phyloP scores from a whole-genome alignment of 2,797 vertebrate species.

The Sparus aurata region DNA sequence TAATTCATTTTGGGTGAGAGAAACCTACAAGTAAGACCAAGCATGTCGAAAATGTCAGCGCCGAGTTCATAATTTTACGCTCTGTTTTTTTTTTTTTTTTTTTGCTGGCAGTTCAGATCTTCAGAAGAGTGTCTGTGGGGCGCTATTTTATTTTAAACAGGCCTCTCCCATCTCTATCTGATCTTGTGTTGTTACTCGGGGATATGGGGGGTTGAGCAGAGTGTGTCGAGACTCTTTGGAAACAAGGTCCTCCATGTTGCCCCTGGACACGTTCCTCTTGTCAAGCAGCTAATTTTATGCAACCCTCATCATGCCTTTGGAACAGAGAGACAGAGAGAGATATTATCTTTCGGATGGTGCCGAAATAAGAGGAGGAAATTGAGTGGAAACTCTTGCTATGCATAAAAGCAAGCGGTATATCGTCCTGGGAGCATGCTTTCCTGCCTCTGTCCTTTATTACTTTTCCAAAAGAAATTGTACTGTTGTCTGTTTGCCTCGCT shows the following conservation, averaged over 20 bases:
- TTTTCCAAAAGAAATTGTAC: conserved; percentile 55
- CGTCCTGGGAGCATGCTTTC: conserved; percentile 68
- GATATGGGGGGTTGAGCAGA: conserved; percentile 67
- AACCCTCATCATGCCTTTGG: conserved; percentile 76
- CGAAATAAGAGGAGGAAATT: conserved; percentile 77
- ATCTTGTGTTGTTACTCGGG: conserved; percentile 75
- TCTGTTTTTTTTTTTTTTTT: conserved; percentile 24
- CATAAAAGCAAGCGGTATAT: conserved; percentile 65
- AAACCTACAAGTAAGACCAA: conserved; percentile 34
- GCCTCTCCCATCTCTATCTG: conserved; percentile 68
- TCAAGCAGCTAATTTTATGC: conserved; percentile 83
- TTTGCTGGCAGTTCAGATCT: conserved; percentile 66
- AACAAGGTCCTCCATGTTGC: conserved; percentile 79
- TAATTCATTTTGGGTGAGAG: conserved; percentile 43
- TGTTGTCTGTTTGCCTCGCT: conserved; percentile 51
- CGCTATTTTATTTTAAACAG: conserved; percentile 79
- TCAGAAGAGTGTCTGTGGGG: conserved; percentile 75
- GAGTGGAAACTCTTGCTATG: conserved; percentile 74
- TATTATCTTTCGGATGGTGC: conserved; percentile 74
- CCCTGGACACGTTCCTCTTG: conserved; percentile 77
- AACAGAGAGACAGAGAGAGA: conserved; percentile 67
- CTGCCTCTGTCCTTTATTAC: conserved; percentile 55
- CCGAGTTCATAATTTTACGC: conserved; percentile 67
- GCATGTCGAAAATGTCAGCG: conserved; percentile 50
- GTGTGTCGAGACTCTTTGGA: conserved; percentile 76